phyloP scores from a whole-genome alignment of 2,888 invertebrate genomes.

The Gandaritis pyraliata region DNA sequence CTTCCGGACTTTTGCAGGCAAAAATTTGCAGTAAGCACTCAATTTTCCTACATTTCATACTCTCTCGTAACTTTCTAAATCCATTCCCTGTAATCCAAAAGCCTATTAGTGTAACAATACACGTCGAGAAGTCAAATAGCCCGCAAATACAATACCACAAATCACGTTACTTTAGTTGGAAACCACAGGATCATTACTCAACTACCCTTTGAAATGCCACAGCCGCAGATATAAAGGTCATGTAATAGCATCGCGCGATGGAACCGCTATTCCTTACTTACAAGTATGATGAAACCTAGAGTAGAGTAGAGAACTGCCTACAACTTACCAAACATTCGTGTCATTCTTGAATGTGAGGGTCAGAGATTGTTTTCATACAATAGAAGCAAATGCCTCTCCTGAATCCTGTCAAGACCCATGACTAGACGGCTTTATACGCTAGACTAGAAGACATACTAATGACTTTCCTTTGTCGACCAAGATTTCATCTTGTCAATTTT shows the following conservation, averaged over 20 bases:
- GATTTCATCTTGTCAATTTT: slow-evolving; percentile 21
- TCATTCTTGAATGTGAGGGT: slow-evolving; percentile 24
- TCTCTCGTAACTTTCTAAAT: slow-evolving; percentile 19
- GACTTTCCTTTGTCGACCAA: slow-evolving; percentile 23
- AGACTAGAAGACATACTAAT: slow-evolving; percentile 15
- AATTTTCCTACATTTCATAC: neutral
- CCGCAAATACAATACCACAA: slow-evolving; percentile 51
- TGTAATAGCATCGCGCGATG: slow-evolving; percentile 50
- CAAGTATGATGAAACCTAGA: slow-evolving; percentile 36
- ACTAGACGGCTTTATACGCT: slow-evolving; percentile 17
- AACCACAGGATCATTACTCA: slow-evolving; percentile 55
- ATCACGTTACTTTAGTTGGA: slow-evolving; percentile 54
- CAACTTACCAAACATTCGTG: slow-evolving; percentile 27
- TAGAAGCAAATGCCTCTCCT: slow-evolving; percentile 15
- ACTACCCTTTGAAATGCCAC: slow-evolving; percentile 46
- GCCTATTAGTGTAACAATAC: slow-evolving; percentile 33
- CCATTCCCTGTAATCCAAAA: slow-evolving; percentile 20
- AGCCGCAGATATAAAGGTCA: slow-evolving; percentile 54
- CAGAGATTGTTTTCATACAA: slow-evolving; percentile 24
- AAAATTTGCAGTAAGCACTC: slow-evolving; percentile 1
- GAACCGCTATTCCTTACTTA: slow-evolving; percentile 45
- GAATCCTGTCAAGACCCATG: slow-evolving; percentile 12
- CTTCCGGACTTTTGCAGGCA: slow-evolving; percentile 3
- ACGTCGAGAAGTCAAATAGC: slow-evolving; percentile 46
- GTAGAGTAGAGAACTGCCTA: slow-evolving; percentile 35